Base-by-base conservation (phyloP, 2,888 invertebrate genomes). In the Pyrochroa serraticornis region DNA sequence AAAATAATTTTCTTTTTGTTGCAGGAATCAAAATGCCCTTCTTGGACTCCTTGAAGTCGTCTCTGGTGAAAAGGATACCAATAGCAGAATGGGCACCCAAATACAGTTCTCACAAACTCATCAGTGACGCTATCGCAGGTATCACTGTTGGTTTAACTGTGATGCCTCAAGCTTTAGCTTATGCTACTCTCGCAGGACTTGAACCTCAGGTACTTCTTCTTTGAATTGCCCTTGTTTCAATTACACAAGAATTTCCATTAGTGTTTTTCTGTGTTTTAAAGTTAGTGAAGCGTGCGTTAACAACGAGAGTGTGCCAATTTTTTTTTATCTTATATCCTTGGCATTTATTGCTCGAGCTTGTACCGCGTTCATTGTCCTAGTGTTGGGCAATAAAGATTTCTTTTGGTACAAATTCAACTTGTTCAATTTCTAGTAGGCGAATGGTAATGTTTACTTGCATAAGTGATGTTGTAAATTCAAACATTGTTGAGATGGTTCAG, bases 61-160 rank as follows among this genome's bases (percentile, higher is more conserved):
- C 63, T 9, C 12, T 73, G 6, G 6, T 60, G 22, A 83, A 84
- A 72, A 80, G 87, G 58, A 71, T 90, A 46, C 89, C 91, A 0
- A 84, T 91, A 55, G 71, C 89, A 7, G 83, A 82, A 72, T 93
- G 93, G 93, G 79, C 91, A 7, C 87, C 89, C 0, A 83, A 85
- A 48, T 94, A 94, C 79, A 87, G 87, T 70, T 82, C 86, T 0
- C 87, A 90, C 60, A 89, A 91, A 77, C 85, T 92, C 1, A 75
- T 94, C 48, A 88, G 91, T 59, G 97, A 97, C 80, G 74, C 91
- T 43, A 93, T 97, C 69, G 96, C 96, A 10, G 96, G 96, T 0
- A 82, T 96, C 57, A 95, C 96, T 1, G 95, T 97, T 0, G 96
- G 94, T 0, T 83, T 97, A 14, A 96, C 95, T 0, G 93, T 95